Evolutionary conservation across 1,140 invertebrate species (phyloP).

Genomic region (Drosophila hydei): DNA sequence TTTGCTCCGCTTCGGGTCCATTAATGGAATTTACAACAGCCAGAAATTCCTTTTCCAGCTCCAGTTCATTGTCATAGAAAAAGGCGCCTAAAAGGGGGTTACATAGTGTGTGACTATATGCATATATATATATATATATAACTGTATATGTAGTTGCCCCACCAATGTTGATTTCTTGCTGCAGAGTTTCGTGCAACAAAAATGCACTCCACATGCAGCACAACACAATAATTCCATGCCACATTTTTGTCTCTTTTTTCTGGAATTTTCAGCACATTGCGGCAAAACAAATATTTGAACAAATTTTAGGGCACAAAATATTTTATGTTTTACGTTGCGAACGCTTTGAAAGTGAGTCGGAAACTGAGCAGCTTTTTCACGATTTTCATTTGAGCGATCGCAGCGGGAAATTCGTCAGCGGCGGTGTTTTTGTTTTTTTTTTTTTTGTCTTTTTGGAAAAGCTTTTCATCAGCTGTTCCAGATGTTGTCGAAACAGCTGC

Average conservation of each 20-base stretch:
- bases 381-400: constrained; percentile 9
- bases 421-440: constrained; percentile 14
- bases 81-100: constrained; percentile 77
- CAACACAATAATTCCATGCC: constrained; percentile 53
- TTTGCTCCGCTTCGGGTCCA: constrained; percentile 52
- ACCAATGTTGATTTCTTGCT: constrained; percentile 77
- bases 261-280: constrained; percentile 17
- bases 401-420: constrained; percentile 3
- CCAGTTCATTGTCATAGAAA: constrained; percentile 83
- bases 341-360: constrained; percentile 1
- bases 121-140: constrained; percentile 7
- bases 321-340: constrained; percentile 14
- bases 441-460: constrained; percentile 33
- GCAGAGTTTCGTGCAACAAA: constrained; percentile 46
- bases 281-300: constrained; percentile 17
- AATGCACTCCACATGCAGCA: constrained; percentile 68
- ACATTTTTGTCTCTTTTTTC: constrained; percentile 39
- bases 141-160: constrained; percentile 13
- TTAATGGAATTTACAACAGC: constrained; percentile 83
- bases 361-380: constrained; percentile 39
- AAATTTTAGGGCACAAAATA: background rate
- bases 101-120: background rate
- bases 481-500: too few species aligned
- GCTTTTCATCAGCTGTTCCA: constrained; percentile 12
- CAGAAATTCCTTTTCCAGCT: constrained; percentile 83